Base-by-base conservation (phyloP, 2,797 vertebrate genomes). In the Gadopsis bispinosus region DNA sequence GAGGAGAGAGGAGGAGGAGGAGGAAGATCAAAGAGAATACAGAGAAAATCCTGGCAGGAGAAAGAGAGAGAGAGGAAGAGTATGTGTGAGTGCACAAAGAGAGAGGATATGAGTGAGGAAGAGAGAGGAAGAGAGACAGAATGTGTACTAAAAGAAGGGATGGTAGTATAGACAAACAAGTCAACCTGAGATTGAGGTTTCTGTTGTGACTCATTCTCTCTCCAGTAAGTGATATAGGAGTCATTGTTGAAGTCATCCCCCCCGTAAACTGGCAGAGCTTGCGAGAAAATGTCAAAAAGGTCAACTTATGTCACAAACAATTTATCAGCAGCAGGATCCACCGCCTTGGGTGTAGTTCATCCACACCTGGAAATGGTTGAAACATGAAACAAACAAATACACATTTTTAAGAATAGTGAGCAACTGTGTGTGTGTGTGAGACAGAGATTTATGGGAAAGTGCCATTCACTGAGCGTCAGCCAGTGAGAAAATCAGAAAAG, bases 1-100 rank as follows among this genome's bases (percentile, higher is more conserved):
- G 58, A 83, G 16, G 67, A 77, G 35, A 87, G 75, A 58, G 69
- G 64, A 78, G 77, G 51, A 85, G 65, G 60, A 67, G 1, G 39
- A 41, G 39, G 39, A 41, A 81, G 87, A 93, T 94, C 89, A 93
- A 90, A 93, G 78, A 50, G 85, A 91, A 87, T 87, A 79, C 55
- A 56, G 63, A 84, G 79, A 82, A 74, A 83, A 85, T 85, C 80
- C 73, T 86, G 56, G 82, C 82, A 85, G 81, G 66, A 74, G 54
- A 67, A 58, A 82, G 55, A 77, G 67, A 69, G 31, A 65, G 29
- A 74, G 29, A 43, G 65, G 29, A n/a, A 58, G 29, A 63, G 37
- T 39, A 20, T 39, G 19, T 61, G 64, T 64, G 35, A 60, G 56
- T 43, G 62, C 11, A 48, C 5, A 62, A 59, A 55, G 47, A 72